Evolutionary conservation across 2,797 vertebrate species (phyloP).

Genomic region (Psittacula derbiana): DNA sequence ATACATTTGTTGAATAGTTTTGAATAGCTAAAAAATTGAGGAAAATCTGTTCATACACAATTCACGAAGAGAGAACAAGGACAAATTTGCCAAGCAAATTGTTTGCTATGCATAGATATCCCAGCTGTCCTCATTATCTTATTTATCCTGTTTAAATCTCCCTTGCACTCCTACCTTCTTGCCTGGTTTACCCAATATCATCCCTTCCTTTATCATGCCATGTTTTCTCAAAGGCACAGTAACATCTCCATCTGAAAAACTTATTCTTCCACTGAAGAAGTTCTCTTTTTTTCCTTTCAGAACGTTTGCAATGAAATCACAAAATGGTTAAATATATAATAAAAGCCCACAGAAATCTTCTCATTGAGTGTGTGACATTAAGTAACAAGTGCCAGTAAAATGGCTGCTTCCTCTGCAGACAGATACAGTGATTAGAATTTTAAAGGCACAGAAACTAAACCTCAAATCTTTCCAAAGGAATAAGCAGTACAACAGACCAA

Average conservation of each 20-base stretch:
- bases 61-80: slow-evolving; percentile 1
- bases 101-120: slow-evolving; percentile 61
- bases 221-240: background rate
- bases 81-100: slow-evolving; percentile 59
- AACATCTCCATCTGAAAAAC: background rate
- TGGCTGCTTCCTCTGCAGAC: slow-evolving; percentile 11
- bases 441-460: background rate
- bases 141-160: slow-evolving; percentile 49
- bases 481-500: background rate
- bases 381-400: background rate
- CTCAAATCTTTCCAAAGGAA: background rate
- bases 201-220: background rate
- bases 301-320: background rate
- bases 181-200: slow-evolving; percentile 10
- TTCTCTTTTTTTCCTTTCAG: background rate
- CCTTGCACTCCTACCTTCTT: slow-evolving; percentile 29
- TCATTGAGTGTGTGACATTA: background rate
- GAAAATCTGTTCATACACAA: slow-evolving; percentile 65
- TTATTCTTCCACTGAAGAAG: background rate
- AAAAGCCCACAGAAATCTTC: background rate
- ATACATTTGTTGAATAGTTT: slow-evolving; percentile 30
- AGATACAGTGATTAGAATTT: background rate
- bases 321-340: background rate
- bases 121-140: slow-evolving; percentile 64
- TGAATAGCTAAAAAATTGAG: slow-evolving; percentile 29